phyloP scores from a whole-genome alignment of 2,888 invertebrate genomes.

The Electrophaes corylata region DNA sequence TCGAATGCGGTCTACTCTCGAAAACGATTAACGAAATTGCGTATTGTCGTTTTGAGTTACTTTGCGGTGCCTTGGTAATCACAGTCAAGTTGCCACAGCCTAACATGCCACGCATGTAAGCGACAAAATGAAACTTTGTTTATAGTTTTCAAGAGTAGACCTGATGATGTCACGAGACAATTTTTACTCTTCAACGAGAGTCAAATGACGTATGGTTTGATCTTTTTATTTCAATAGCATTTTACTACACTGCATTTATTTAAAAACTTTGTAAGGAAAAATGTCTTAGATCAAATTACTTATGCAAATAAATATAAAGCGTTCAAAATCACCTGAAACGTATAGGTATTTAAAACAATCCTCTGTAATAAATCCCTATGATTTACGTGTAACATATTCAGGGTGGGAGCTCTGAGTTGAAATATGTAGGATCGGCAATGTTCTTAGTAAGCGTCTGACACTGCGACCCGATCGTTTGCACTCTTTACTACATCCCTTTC shows the following conservation, averaged over 20 bases:
- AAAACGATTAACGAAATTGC: too few species aligned
- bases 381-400: slow-evolving; percentile 43
- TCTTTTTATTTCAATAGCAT: not conserved
- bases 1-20: too few species aligned
- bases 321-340: slow-evolving; percentile 1
- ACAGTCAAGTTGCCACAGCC: too few species aligned
- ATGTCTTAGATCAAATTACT: too few species aligned
- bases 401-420: slow-evolving; percentile 47
- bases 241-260: not conserved
- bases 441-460: slow-evolving; percentile 70
- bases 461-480: slow-evolving; percentile 79
- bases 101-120: too few species aligned
- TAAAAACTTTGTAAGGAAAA: not conserved
- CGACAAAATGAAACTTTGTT: too few species aligned
- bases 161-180: slow-evolving; percentile 1
- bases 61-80: too few species aligned
- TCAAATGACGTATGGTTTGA: not conserved
- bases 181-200: slow-evolving; percentile 18
- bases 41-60: too few species aligned
- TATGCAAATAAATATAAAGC: too few species aligned
- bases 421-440: slow-evolving; percentile 71
- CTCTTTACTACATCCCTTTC: slow-evolving; percentile 80
- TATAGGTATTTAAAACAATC: slow-evolving; percentile 35
- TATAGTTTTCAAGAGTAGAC: too few species aligned
- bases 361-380: slow-evolving; percentile 47